Evolutionary conservation across 1,140 invertebrate species (phyloP), one percentile per base, ranked within the genome.

Genomic region (Drosophila aff.): DNA sequence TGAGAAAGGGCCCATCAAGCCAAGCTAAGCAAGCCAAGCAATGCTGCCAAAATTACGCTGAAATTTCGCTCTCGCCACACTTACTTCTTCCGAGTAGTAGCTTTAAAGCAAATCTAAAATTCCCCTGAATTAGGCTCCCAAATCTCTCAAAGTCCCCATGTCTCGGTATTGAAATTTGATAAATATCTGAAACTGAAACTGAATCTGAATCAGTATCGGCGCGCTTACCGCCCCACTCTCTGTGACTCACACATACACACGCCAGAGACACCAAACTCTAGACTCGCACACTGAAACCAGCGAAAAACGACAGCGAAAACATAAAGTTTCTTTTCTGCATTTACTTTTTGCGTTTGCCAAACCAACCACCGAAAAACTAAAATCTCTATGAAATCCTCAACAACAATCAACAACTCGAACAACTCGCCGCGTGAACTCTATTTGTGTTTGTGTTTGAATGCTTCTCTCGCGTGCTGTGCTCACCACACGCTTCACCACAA

Each of bases 261-360:
- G 44, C 9, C 43, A 66, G 47, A 79, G 46, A 68, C 71, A 68
- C 36, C 18, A 59, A 71, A 50, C 65, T 62, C 28, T 40, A 71
- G 53, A 79, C 40, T 69, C 62, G 63, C 72, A 84, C 66, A 64
- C 52, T 75, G 61, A 75, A 75, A 64, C 43, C 58, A 77, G 75
- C 60, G 55, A 72, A 81, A 83, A 71, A 61, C 68, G 53, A 89
- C 74, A 68, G 49, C 81, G 74, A 83, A 85, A 77, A 82, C 82
- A 85, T 87, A 71, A 89, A 84, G 84, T 82, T 89, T 85, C 62
- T 89, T 91, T 92, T 91, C 66, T 92, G 90, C 75, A 92, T 90
- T 84, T 91, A 89, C 81, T 90, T 91, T 90, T 90, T 86, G 79
- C 64, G 67, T 80, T 74, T 75, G 62, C 55, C 65, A 81, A 85